Percentiles rank a stretch among this genome's conserved stretches.
Conservation (phyloP, 2,888 invertebrate species). For the Sphaerophoria rueppellii region DNA sequence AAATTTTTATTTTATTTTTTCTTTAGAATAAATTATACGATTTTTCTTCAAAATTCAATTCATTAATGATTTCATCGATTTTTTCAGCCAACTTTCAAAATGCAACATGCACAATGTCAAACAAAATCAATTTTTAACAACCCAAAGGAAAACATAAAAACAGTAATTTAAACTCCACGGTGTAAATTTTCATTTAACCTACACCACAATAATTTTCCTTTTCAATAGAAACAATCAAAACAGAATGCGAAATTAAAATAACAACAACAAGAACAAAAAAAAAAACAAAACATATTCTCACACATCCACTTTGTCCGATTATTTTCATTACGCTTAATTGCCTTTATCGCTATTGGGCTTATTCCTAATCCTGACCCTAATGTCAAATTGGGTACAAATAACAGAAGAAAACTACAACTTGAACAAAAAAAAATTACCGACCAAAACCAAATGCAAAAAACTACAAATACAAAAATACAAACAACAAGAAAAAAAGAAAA, state of each 20-base stretch:
- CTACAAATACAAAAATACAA: background rate
- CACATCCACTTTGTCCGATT: conserved; percentile 28
- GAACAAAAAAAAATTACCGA: no score
- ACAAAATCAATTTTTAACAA: no score
- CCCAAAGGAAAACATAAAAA: no score
- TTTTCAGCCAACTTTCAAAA: no score
- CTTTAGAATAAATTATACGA: no score
- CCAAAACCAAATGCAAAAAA: no score
- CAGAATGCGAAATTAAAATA: background rate
- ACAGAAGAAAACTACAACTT: background rate
- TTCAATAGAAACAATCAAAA: background rate
- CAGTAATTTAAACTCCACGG: no score
- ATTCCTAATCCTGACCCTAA: conserved; percentile 39
- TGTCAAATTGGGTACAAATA: conserved; percentile 36
- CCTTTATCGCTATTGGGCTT: conserved; percentile 31
- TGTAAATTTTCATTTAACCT: no score
- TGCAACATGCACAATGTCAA: no score
- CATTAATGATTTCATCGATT: no score
- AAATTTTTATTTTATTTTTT: no score
- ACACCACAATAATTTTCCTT: background rate
- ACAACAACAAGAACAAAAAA: background rate
- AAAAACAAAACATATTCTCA: background rate
- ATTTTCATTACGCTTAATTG: conserved; percentile 42
- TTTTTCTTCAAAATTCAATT: no score
- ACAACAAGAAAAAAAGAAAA: background rate